Percentiles rank a stretch among this genome's conserved stretches.
These are phyloP conservation scores for Drosophila macrospina DNA, from an alignment of 2,888 invertebrate species.

Conservation along the genomic window DNA sequence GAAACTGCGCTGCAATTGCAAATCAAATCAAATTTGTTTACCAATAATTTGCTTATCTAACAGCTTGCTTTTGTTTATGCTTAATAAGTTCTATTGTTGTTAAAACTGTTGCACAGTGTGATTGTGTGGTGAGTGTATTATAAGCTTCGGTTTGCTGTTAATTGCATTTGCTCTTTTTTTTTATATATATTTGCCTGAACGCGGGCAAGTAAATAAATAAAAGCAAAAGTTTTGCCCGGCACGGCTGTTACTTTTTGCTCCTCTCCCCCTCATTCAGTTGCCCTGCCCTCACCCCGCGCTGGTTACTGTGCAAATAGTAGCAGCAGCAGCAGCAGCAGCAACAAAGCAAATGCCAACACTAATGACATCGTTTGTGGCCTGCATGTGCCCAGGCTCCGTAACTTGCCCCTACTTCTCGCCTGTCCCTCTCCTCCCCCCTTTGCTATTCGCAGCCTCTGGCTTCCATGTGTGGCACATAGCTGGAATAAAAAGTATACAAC, in stretches of 20 bases:
- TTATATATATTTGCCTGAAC: slow-evolving; percentile 22
- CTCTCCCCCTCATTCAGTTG: background rate
- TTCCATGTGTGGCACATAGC: slow-evolving; percentile 39
- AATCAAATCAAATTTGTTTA: too few relatives aligned
- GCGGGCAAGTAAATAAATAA: slow-evolving; percentile 71
- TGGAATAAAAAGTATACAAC: slow-evolving; percentile 1
- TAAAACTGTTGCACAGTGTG: too few relatives aligned
- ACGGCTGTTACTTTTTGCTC: slow-evolving; percentile 60
- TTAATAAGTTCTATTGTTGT: too few relatives aligned
- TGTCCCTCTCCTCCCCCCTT: background rate
- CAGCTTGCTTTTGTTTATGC: background rate
- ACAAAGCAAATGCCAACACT: slow-evolving; percentile 61
- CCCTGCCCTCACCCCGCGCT: background rate
- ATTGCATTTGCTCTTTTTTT: slow-evolving; percentile 25
- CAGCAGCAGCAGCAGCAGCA: slow-evolving; percentile 41
- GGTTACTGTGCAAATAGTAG: slow-evolving; percentile 54
- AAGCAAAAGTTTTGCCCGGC: slow-evolving; percentile 67
- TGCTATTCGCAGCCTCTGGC: background rate
- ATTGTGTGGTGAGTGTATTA: slow-evolving; percentile 20
- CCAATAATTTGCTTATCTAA: too few relatives aligned
- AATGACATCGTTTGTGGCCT: slow-evolving; percentile 76
- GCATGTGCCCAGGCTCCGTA: slow-evolving; percentile 35
- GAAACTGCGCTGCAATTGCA: too few relatives aligned
- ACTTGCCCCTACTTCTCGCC: background rate
- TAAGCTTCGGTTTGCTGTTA: slow-evolving; percentile 29